Evolutionary conservation across 2,888 invertebrate species (phyloP), one percentile per base, ranked within the genome.

Genomic region (Laothoe populi): DNA sequence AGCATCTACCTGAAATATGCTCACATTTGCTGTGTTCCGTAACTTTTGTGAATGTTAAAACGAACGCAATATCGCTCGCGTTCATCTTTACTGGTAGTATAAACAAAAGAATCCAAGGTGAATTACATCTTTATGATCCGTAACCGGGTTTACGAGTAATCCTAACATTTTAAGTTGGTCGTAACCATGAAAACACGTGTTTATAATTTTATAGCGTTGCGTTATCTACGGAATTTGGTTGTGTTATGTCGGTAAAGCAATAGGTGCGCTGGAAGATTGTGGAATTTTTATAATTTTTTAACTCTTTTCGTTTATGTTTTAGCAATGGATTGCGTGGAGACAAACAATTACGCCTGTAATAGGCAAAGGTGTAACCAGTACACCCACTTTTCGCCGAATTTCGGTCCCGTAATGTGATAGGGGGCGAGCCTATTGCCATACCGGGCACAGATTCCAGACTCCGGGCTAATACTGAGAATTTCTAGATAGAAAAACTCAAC

Each of bases 131-230:
- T 78, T 77, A 77, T 72, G 71, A 70, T 59, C 69, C 57, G 61
- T 73, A 68, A 61, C 64, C 64, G 60, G 68, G 70, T 63, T 63
- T 70, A 75, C 70, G 75, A 71, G 64, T 72, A 69, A 78, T 71
- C 72, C 70, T 66, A 66, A 69, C 72, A 68, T 65, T 70, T 73
- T 66, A 73, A 70, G 72, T 63, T 42, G 62, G 62, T 62, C 77
- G 69, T 82, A 78, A 81, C 79, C 73, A 72, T 70, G 72, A 74
- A 74, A 77, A 80, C 79, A 77, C 72, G 72, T 78, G 78, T 73
- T 78, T 74, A 74, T 71, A 69, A 73, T 77, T 79, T 76, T 75
- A 76, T 66, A 71, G 70, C 69, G 72, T 73, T 66, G 44, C 19
- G 19, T 44, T 44, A 44, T 44, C 19, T 44, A 44, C 44, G 19